Base-by-base conservation (phyloP, 2,888 invertebrate species). In the Eumacrocentrus americanus region DNA sequence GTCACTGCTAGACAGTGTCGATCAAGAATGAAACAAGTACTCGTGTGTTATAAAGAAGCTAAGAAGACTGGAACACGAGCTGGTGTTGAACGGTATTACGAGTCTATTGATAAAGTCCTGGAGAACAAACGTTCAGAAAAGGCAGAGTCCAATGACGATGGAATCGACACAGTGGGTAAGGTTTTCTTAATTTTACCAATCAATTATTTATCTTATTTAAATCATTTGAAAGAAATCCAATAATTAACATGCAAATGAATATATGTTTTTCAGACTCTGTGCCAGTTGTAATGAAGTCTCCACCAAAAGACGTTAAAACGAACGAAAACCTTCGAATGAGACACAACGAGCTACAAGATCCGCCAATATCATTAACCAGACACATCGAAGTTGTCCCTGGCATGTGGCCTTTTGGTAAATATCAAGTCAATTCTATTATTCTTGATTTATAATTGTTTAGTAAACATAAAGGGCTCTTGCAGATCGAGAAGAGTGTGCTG, bases 1-100 rank as follows among this genome's bases (percentile, higher is more conserved):
- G 81, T 80, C 1, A 71, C 72, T 1, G 76, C 73, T 0, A 80
- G 77, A 55, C 81, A 81, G 51, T 81, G 81, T 64, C 71, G 78
- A 52, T 81, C 81, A 1, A 70, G 81, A 18, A 81, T 81, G 74
- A 81, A 81, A 58, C 81, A 80, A 23, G 76, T 81, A 0, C 54
- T 81, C 20, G 77, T 80, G 1, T 80, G 80, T 56, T 81, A 81
- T 63, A 73, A 78, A 1, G 81, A 81, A 60, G 77, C 80, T 7
- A 80, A 80, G 48, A 70, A 74, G 60, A 71, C 72, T 25, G 79
- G 79, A 1, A 78, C 79, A 7, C 66, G 69, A 1, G 75, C 73
- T 29, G 75, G 75, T 2, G 76, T 81, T 2, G 81, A 81, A 46
- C 78, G 78, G 46, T 80, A 79, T 63, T 81, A 78, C 34, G 79